Base-by-base conservation (phyloP, 2,797 vertebrate species). In the Urophycis tenuis region DNA sequence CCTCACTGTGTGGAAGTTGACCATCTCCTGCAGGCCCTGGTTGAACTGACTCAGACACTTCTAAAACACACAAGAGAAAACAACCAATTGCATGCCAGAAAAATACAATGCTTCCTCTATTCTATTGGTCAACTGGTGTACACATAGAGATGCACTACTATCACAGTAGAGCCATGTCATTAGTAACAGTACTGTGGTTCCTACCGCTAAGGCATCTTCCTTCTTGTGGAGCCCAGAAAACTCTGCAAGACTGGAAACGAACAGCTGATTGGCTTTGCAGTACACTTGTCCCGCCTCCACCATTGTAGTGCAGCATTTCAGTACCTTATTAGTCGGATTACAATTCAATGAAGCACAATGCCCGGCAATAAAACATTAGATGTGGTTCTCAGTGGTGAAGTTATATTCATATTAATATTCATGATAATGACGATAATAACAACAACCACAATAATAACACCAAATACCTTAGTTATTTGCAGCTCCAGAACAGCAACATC, bases 241-340 rank as follows among this genome's bases (percentile, higher is more conserved):
- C 39, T 94, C 92, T 0, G 85, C 77, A 80, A 94, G 84, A 17
- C 90, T 85, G 12, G 70, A 84, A 35, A 94, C 88, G 19, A 94
- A 91, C 45, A 91, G 85, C 86, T 92, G 91, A 88, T 92, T 93
- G 86, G 92, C 85, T 35, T 85, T 31, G 33, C 53, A 90, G 86
- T 91, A 94, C 0, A 82, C 82, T 84, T 93, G 92, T 30, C 93
- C 93, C 36, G 93, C 92, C 82, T 93, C 91, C 82, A 93, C 92
- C 92, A 92, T 92, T 79, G 88, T 91, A 34, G 82, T 34, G 25
- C 93, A 93, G 49, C 91, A 82, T 82, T 86, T 92, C 88, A 91
- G 91, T 82, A 92, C 92, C 93, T 94, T 83, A 76, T 85, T 80
- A 84, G 35, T 49, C 76, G 74, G 39, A 53, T 53, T 53, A 53